Conservation (phyloP, 2,797 vertebrate species). For the Leptodactylus fallax region DNA sequence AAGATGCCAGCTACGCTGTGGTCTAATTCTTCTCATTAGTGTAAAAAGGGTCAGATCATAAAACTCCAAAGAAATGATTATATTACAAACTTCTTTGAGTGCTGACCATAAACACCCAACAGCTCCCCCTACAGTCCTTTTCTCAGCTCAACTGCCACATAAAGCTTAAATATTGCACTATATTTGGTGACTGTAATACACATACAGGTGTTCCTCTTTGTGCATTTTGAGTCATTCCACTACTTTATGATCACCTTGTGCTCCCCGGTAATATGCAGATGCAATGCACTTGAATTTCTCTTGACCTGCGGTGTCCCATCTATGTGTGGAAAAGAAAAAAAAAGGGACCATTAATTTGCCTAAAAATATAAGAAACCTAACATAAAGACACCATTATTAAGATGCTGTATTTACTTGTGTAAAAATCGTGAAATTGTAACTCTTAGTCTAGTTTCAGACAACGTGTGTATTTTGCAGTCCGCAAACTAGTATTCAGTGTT, state of each 20-base stretch:
- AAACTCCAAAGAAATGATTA: background rate
- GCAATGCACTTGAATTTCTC: slow-evolving; percentile 96
- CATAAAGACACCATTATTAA: background rate
- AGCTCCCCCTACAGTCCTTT: background rate
- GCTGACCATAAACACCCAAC: background rate
- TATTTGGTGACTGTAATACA: no score
- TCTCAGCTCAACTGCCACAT: background rate
- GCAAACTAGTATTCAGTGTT: no score
- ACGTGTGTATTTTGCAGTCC: no score
- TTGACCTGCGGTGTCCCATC: slow-evolving; percentile 96
- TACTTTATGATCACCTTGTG: slow-evolving; percentile 78
- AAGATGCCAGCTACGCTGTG: background rate
- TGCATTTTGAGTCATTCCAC: background rate
- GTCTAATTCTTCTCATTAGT: background rate
- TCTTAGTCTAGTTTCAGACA: no score
- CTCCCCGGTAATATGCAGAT: slow-evolving; percentile 89
- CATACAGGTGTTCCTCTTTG: no score
- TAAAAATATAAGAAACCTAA: background rate
- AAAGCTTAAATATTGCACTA: background rate
- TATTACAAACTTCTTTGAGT: background rate
- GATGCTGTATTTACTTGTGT: background rate
- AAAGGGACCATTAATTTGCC: background rate
- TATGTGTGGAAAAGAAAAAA: slow-evolving; percentile 65
- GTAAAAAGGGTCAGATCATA: background rate
- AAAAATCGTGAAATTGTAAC: background rate